These are phyloP conservation scores for Chromoteleia sp. DNA, from an alignment of 2,888 invertebrate species.

Conservation along the genomic window DNA sequence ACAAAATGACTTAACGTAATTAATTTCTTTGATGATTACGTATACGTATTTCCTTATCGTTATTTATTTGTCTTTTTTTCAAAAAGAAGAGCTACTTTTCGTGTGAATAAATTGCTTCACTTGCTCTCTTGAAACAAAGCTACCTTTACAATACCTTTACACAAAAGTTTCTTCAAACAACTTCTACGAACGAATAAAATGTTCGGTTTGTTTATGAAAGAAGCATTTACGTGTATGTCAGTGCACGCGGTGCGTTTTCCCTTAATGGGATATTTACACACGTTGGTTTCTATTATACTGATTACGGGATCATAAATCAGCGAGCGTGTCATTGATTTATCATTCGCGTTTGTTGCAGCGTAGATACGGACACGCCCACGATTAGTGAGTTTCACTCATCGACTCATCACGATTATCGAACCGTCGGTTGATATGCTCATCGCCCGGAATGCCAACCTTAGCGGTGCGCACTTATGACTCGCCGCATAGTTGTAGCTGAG, in stretches of 20 bases:
- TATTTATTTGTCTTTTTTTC: too few species aligned
- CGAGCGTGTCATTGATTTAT: constrained; percentile 33
- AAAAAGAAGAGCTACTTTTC: too few species aligned
- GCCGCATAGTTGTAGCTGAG: neutral
- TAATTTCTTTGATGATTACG: too few species aligned
- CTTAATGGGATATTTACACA: constrained; percentile 35
- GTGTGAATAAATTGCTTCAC: too few species aligned
- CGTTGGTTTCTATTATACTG: constrained; percentile 37
- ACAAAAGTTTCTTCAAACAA: neutral
- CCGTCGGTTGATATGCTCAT: constrained; percentile 40
- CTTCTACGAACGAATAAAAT: neutral
- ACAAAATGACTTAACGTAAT: too few species aligned
- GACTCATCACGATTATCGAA: neutral
- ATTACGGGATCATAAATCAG: constrained; percentile 35
- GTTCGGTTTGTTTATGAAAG: constrained; percentile 16
- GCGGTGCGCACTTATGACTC: neutral
- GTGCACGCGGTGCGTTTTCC: neutral
- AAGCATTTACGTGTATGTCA: constrained; percentile 5
- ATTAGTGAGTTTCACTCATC: constrained; percentile 53
- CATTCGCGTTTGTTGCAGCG: constrained; percentile 6
- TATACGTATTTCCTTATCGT: too few species aligned
- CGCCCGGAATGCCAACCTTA: neutral
- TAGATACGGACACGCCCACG: constrained; percentile 37
- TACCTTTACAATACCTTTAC: neutral
- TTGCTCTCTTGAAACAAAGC: too few species aligned